Conservation (phyloP, 2,888 invertebrate species). For the Copidosoma aretas region DNA sequence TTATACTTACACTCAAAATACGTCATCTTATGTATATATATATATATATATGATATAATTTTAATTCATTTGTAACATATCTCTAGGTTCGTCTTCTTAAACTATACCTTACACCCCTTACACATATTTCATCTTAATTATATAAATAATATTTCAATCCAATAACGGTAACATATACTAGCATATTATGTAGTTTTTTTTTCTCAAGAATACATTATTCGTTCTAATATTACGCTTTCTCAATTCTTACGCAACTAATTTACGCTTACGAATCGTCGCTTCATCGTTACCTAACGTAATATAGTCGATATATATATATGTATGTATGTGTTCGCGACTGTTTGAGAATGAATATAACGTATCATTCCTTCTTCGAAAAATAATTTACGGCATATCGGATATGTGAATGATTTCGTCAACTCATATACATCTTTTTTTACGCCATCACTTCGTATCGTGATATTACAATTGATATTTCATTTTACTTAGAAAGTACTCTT, state of each 20-base stretch:
- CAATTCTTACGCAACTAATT: constrained; percentile 40
- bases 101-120: constrained; percentile 42
- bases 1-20: constrained; percentile 49
- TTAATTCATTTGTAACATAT: constrained; percentile 31
- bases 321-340: constrained; percentile 4
- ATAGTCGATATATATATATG: constrained; percentile 10
- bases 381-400: constrained; percentile 41
- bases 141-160: constrained; percentile 59
- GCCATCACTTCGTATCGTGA: constrained; percentile 23
- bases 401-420: constrained; percentile 39
- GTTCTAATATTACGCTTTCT: constrained; percentile 33
- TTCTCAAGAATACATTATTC: constrained; percentile 33
- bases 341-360: constrained; percentile 24
- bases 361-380: constrained; percentile 41
- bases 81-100: constrained; percentile 21
- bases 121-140: constrained; percentile 42
- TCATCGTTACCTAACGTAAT: constrained; percentile 28
- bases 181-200: constrained; percentile 36
- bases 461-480: constrained; percentile 12
- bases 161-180: constrained; percentile 58
- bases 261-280: constrained; percentile 46
- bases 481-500: too few relatives aligned
- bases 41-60: constrained; percentile 48
- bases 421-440: constrained; percentile 29
- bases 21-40: constrained; percentile 38